Conservation (phyloP, 1,140 invertebrate species). For the Gonioctena quinquepunctata region DNA sequence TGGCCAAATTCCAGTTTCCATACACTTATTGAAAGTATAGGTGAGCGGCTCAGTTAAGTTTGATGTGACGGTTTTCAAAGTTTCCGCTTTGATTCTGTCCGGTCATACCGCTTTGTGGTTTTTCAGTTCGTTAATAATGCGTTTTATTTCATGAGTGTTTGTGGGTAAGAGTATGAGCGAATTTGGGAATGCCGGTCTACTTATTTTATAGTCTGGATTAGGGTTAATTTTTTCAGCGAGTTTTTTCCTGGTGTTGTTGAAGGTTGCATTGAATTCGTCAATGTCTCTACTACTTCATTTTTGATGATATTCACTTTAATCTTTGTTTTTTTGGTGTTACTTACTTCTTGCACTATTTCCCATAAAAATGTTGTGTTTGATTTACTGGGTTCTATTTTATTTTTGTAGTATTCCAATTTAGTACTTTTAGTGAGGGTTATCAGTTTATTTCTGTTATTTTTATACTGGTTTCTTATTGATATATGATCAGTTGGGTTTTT, state of each 20-base stretch:
- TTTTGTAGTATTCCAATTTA: too few relatives aligned
- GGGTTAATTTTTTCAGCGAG: not conserved
- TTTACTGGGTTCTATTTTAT: too few relatives aligned
- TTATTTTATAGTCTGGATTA: not conserved
- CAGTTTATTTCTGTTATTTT: not conserved
- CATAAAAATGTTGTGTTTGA: not conserved
- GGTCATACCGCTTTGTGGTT: not conserved
- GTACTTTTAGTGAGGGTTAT: not conserved
- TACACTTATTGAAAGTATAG: not conserved
- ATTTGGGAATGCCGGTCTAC: not conserved
- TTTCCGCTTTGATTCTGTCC: not conserved
- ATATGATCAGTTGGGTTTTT: not conserved
- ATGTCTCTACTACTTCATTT: not conserved
- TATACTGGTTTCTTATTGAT: not conserved
- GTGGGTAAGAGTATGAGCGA: not conserved
- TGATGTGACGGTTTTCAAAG: not conserved
- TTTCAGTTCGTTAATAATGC: not conserved
- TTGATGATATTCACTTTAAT: not conserved
- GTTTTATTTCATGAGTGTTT: not conserved
- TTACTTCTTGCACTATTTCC: too few relatives aligned
- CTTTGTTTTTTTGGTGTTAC: not conserved
- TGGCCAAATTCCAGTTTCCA: not conserved
- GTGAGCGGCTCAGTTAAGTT: not conserved
- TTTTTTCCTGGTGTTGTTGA: not conserved
- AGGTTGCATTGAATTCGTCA: not conserved